Percentiles rank a stretch among this genome's conserved stretches.
These are phyloP conservation scores for Nasonia vitripennis DNA, from an alignment of 1,140 invertebrate species.

Conservation along the genomic window DNA sequence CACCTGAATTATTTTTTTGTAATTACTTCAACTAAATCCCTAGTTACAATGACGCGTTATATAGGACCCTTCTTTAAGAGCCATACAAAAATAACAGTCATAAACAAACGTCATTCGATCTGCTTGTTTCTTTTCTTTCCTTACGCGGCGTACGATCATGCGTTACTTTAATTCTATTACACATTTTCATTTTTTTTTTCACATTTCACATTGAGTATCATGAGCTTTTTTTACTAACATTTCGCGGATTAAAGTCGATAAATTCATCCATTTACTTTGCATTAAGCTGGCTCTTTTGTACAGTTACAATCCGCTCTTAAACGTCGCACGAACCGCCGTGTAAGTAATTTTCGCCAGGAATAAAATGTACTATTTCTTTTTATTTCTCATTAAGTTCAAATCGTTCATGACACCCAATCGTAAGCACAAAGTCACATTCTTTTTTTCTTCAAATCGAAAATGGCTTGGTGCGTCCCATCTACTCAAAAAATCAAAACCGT, in stretches of 20 bases:
- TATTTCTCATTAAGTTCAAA: slow-evolving; percentile 3
- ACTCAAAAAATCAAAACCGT: slow-evolving; percentile 60
- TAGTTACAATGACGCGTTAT: slow-evolving; percentile 61
- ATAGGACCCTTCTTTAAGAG: slow-evolving; percentile 60
- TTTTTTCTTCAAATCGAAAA: slow-evolving; percentile 42
- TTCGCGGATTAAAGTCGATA: slow-evolving; percentile 26
- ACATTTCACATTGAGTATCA: slow-evolving; percentile 37
- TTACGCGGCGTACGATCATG: slow-evolving; percentile 51
- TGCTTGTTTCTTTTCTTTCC: slow-evolving; percentile 48
- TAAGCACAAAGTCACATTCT: slow-evolving; percentile 49
- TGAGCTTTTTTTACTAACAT: slow-evolving; percentile 23
- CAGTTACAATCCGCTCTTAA: not conserved
- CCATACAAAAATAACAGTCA: slow-evolving; percentile 72
- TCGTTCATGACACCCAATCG: slow-evolving; percentile 43
- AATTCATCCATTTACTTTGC: not conserved
- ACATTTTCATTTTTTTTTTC: slow-evolving; percentile 37
- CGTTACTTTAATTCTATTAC: slow-evolving; percentile 51
- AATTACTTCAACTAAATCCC: slow-evolving; percentile 62
- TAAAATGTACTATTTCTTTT: slow-evolving; percentile 38
- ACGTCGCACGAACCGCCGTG: slow-evolving; percentile 6
- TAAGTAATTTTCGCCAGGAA: slow-evolving; percentile 46
- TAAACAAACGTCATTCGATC: slow-evolving; percentile 62
- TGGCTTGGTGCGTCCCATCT: slow-evolving; percentile 52
- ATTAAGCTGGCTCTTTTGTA: slow-evolving; percentile 5
- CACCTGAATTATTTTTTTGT: slow-evolving; percentile 39